Percentiles rank a stretch among this genome's conserved stretches.
Conservation (phyloP, 2,888 invertebrate genomes). For the Danaus chrysippus region DNA sequence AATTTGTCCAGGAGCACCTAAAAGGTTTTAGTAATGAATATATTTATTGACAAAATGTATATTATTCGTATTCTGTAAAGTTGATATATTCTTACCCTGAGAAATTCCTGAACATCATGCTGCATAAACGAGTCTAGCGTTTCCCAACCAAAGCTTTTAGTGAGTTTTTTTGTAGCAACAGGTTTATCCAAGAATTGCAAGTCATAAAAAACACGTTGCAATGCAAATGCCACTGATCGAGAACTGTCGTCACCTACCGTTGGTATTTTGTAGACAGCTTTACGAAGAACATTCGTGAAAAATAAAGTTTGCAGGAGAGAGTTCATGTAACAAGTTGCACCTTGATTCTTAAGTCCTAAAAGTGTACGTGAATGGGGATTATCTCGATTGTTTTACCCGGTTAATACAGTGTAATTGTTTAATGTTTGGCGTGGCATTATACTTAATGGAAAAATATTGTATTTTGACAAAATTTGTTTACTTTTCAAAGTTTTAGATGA, state of each 20-base stretch:
- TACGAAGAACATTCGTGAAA: slow-evolving; percentile 93
- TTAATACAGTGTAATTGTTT: too few relatives aligned
- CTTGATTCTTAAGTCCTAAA: slow-evolving; percentile 97
- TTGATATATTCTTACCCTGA: slow-evolving; percentile 76
- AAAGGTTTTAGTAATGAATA: slow-evolving; percentile 17
- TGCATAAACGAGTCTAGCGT: slow-evolving; percentile 99
- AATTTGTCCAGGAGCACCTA: slow-evolving; percentile 95
- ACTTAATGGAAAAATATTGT: too few relatives aligned
- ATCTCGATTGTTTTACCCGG: too few relatives aligned
- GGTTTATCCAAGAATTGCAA: slow-evolving; percentile 98
- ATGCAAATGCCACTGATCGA: slow-evolving; percentile 89
- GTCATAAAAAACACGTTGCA: slow-evolving; percentile 98
- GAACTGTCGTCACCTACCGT: slow-evolving; percentile 98
- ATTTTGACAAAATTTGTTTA: too few relatives aligned
- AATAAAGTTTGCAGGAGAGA: slow-evolving; percentile 98
- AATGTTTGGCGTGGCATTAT: too few relatives aligned
- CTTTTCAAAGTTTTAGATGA: too few relatives aligned
- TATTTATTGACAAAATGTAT: not conserved
- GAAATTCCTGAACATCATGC: slow-evolving; percentile 95
- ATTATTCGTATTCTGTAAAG: not conserved
- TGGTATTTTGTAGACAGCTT: slow-evolving; percentile 99
- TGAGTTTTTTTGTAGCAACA: slow-evolving; percentile 98
- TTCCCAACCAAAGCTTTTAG: slow-evolving; percentile 99
- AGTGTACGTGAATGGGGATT: slow-evolving; percentile 12
- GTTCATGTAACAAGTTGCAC: slow-evolving; percentile 99